Evolutionary conservation across 2,888 invertebrate species (phyloP), one percentile per base, ranked within the genome.

Genomic region (Penaeus monodon): DNA sequence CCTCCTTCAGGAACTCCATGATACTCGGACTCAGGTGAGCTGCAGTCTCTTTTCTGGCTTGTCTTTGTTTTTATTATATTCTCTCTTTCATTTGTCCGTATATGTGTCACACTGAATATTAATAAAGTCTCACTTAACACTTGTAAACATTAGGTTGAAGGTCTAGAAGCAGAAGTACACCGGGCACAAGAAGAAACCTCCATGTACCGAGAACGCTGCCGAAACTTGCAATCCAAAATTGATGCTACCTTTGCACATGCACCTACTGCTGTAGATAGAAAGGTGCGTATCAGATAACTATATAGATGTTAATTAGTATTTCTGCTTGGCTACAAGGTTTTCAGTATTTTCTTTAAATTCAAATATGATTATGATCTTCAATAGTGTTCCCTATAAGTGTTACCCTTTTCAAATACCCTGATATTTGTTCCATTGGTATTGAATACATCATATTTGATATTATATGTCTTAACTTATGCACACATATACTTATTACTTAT

Each of bases 1-100:
- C 49, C 73, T 89, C 6, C 77, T 86, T 14, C 89, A 89, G 78
- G 89, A 89, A 57, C 84, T 89, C n/a, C 86, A 89, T 57, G 86
- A 89, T 38, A 86, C 86, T 57, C 84, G 84, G 17, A 89, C 38
- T 64, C 89, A 89, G 81, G 89, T 89, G 64, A 1, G 14, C 27
- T 6, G 29, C 57, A 57, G 17, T 57, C 17, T 2, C 14, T 57
- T 57, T 14, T 57, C 14, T 57, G 57, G 2, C 14, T 8, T 57
- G 57, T 57, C 33, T 3, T 38, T 3, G 3, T 49, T 49, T 14
- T 10, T 49, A 0, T 49, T 1, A 12, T 12, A 2, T 12, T 49
- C 0, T 49, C 2, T 57, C 17, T 57, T 57, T 17, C 57, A 57
- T 57, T 57, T 57, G 17, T 17, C 57, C 1, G 22, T 66, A 68